A percentile compares a stretch with the other conserved stretches of the same genome.
phyloP scores from a whole-genome alignment of 1,140 invertebrate species.

The Neodiprion virginianus region DNA sequence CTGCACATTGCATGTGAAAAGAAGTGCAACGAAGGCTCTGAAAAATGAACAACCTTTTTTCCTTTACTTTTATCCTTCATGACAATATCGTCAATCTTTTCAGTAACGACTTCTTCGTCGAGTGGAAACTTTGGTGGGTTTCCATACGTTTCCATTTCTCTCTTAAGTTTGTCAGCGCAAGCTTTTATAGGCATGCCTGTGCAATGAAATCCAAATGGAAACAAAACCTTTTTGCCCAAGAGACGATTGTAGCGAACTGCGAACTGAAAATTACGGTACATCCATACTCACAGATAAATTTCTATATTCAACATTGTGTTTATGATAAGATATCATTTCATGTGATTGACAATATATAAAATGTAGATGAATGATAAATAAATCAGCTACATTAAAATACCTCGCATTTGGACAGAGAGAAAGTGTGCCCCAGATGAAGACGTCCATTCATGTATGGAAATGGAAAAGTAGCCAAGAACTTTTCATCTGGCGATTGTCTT shows the following conservation, averaged over 20 bases:
- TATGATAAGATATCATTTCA: not conserved
- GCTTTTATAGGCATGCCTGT: conserved; percentile 98
- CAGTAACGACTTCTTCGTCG: conserved; percentile 60
- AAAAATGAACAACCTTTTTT: conserved; percentile 77
- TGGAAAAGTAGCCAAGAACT: conserved; percentile 95
- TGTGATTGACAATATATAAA: conserved; percentile 7
- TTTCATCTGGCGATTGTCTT: conserved; percentile 71
- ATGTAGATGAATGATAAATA: conserved; percentile 18
- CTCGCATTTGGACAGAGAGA: conserved; percentile 97
- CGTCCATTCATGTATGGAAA: conserved; percentile 99
- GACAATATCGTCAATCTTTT: conserved; percentile 67
- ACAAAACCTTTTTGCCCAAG: conserved; percentile 90
- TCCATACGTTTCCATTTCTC: conserved; percentile 93
- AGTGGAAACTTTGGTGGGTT: conserved; percentile 92
- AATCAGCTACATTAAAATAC: conserved; percentile 46
- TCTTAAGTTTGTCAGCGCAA: conserved; percentile 96
- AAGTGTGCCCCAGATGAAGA: conserved; percentile 97
- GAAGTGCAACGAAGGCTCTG: not conserved
- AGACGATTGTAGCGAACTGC: conserved; percentile 88
- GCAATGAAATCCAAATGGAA: conserved; percentile 99
- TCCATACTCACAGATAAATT: not conserved
- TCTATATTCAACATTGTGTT: not conserved
- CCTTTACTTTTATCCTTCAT: conserved; percentile 96
- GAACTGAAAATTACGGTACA: conserved; percentile 71
- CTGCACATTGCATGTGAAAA: not conserved